Evolutionary conservation across 35 echinoderm and acorn worm genomes (phyloP).

Genomic region (Amphiura filiformis): DNA sequence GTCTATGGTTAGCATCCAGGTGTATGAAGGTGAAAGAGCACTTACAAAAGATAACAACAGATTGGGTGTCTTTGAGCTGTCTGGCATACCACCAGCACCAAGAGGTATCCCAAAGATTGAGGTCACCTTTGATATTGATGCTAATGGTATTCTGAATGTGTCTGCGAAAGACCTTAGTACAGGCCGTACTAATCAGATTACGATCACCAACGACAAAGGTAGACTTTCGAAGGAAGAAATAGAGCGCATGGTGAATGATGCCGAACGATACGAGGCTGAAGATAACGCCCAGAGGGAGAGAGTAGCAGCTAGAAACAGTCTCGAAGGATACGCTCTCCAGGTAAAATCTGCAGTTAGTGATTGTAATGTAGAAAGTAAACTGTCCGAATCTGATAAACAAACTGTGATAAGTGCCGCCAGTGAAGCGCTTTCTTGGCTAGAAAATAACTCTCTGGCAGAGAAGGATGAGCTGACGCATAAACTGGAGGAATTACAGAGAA

Average conservation of each 20-base stretch:
- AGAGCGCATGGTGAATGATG: slow-evolving; percentile 76
- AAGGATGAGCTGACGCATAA: slow-evolving; percentile 85
- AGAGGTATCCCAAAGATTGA: slow-evolving; percentile 97
- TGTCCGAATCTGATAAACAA: slow-evolving; percentile 63
- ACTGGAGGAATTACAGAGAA: slow-evolving; percentile 88
- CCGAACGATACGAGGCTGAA: slow-evolving; percentile 85
- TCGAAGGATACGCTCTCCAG: slow-evolving; percentile 83
- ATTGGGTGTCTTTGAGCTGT: slow-evolving; percentile 77
- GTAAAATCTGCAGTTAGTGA: slow-evolving; percentile 84
- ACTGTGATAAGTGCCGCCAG: slow-evolving; percentile 60
- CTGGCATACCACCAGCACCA: slow-evolving; percentile 96
- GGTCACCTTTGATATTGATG: slow-evolving; percentile 90
- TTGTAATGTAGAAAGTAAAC: slow-evolving; percentile 41
- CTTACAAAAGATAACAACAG: slow-evolving; percentile 92
- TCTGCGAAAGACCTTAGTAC: slow-evolving; percentile 90
- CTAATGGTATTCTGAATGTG: slow-evolving; percentile 97
- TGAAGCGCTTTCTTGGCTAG: slow-evolving; percentile 74
- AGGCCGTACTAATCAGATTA: slow-evolving; percentile 75
- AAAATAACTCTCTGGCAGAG: slow-evolving; percentile 72
- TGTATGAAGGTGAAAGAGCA: slow-evolving; percentile 81
- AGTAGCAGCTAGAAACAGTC: slow-evolving; percentile 62
- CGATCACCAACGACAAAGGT: slow-evolving; percentile 95
- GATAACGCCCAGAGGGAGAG: slow-evolving; percentile 69
- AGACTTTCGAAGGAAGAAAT: slow-evolving; percentile 84
- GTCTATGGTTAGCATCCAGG: slow-evolving; percentile 79